Conservation (phyloP, 2,113 vertebrate genomes). For the Corythornis vintsioides region DNA sequence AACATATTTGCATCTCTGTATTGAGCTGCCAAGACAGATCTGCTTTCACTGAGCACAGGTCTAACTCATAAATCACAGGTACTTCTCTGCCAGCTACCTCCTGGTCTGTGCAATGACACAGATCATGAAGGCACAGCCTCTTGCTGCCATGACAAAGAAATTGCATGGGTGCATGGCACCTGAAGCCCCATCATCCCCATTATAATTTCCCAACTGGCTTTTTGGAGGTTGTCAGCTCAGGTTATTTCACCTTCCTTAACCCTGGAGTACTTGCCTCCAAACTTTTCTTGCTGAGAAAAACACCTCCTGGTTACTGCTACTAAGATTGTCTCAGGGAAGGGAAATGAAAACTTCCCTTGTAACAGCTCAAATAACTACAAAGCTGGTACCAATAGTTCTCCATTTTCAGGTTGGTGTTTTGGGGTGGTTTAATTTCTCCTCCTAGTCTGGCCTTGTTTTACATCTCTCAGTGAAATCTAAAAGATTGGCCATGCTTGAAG, state of each 20-base stretch:
- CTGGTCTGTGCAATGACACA: not conserved
- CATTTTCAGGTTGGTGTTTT: not conserved
- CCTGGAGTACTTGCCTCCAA: not conserved
- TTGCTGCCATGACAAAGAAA: not conserved
- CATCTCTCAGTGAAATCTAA: not conserved
- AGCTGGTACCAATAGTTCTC: not conserved
- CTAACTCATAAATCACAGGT: not conserved
- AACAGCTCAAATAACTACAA: not conserved
- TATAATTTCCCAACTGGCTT: not conserved
- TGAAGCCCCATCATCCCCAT: fast-evolving
- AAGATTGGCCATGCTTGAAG: not conserved
- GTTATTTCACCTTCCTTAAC: not conserved
- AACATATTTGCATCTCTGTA: fast-evolving
- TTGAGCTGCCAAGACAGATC: not conserved
- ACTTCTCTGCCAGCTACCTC: not conserved
- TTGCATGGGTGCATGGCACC: fast-evolving
- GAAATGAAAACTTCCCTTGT: not conserved
- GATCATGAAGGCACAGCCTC: not conserved
- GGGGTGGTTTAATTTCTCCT: not conserved
- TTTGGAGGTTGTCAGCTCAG: not conserved
- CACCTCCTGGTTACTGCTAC: not conserved
- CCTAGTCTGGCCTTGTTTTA: not conserved
- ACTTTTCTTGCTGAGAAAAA: not conserved
- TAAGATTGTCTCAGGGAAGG: not conserved
- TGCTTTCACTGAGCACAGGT: not conserved